These are phyloP conservation scores for Hirtodrosophila confusa DNA, from an alignment of 2,888 invertebrate species.

Conservation along the genomic window DNA sequence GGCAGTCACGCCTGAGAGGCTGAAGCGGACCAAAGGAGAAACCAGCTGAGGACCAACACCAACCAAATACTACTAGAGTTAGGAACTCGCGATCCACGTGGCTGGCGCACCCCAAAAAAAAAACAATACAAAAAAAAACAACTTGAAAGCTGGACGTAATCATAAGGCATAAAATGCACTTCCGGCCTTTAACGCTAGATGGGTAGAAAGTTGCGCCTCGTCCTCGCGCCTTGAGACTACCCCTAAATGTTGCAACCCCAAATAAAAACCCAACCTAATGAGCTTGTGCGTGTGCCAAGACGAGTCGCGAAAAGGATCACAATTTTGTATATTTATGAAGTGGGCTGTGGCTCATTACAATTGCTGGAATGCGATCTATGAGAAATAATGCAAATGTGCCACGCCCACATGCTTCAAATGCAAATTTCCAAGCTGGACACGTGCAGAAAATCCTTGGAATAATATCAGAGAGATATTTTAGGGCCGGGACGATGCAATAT, in stretches of 20 bases:
- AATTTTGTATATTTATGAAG: slow-evolving; percentile 7
- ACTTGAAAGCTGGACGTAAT: slow-evolving; percentile 64
- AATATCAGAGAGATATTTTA: not conserved
- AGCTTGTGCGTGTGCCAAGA: slow-evolving; percentile 64
- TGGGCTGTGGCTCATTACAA: slow-evolving; percentile 41
- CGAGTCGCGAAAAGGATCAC: slow-evolving; percentile 3
- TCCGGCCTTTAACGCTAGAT: slow-evolving; percentile 46
- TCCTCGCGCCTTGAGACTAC: slow-evolving; percentile 21
- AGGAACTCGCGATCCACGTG: slow-evolving; percentile 57
- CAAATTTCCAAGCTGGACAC: slow-evolving; percentile 63
- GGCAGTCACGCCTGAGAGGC: slow-evolving; percentile 78
- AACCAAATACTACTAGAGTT: slow-evolving; percentile 1
- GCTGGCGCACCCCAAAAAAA: slow-evolving; percentile 60
- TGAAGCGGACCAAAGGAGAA: slow-evolving; percentile 48
- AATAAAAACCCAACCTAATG: not conserved
- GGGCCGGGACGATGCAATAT: slow-evolving; percentile 16
- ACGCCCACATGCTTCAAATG: slow-evolving; percentile 54
- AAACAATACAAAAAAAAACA: slow-evolving; percentile 16
- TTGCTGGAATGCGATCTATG: slow-evolving; percentile 30
- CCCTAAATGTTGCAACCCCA: slow-evolving; percentile 32
- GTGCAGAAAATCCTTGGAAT: slow-evolving; percentile 42
- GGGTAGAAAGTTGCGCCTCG: slow-evolving; percentile 39
- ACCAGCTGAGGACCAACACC: too few relatives aligned
- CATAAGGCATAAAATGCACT: slow-evolving; percentile 75
- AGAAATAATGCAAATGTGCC: slow-evolving; percentile 44